These are phyloP conservation scores for Oncorhynchus clarkii DNA, from an alignment of 2,113 vertebrate genomes.

Conservation along the genomic window DNA sequence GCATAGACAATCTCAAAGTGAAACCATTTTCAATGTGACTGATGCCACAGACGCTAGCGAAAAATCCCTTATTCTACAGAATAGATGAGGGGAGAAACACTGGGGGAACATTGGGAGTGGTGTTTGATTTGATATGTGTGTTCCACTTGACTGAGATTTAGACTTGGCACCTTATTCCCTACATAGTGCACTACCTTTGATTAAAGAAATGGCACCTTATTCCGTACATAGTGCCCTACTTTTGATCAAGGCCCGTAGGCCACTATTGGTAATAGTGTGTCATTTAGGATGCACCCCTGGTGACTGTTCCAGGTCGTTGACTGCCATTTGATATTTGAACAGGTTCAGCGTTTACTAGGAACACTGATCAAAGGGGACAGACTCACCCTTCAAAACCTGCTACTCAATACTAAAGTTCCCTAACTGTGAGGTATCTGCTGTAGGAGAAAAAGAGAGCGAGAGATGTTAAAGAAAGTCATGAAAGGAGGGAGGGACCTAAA, in stretches of 20 bases:
- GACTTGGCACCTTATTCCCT: background rate
- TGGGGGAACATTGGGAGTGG: background rate
- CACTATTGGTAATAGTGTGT: no score
- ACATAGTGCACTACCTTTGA: background rate
- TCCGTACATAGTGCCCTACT: background rate
- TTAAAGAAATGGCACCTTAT: background rate
- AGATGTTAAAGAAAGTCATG: background rate
- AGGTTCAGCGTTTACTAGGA: background rate
- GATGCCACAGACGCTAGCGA: background rate
- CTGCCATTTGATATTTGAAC: conserved; percentile 3
- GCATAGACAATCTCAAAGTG: background rate
- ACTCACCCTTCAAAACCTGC: background rate
- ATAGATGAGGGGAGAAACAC: no score
- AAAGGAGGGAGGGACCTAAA: background rate
- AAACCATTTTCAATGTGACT: background rate
- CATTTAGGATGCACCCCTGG: no score
- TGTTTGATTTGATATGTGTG: background rate
- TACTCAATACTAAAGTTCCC: background rate
- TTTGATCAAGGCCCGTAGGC: no score
- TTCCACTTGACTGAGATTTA: no score
- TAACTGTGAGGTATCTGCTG: background rate
- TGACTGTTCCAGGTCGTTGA: background rate
- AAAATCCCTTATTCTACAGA: no score
- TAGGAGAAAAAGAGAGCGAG: background rate
- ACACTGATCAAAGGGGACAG: background rate